phyloP scores from a whole-genome alignment of 1,140 invertebrate species.

The Temnothorax curvispinosus region DNA sequence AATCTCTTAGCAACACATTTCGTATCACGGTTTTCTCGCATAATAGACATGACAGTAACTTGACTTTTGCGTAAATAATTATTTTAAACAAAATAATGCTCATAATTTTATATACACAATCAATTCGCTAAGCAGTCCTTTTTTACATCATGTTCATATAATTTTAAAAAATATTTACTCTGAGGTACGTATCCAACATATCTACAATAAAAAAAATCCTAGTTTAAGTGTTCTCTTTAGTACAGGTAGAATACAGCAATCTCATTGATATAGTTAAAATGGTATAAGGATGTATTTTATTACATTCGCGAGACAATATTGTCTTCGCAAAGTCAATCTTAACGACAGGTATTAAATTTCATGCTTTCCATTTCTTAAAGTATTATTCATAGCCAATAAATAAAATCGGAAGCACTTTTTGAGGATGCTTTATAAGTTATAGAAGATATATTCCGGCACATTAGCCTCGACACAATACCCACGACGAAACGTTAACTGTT shows the following conservation, averaged over 20 bases:
- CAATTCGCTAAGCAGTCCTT: not conserved
- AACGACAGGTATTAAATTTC: slow-evolving; percentile 3
- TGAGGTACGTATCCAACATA: not conserved
- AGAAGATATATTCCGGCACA: not conserved
- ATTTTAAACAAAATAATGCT: not conserved
- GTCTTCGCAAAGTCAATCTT: not conserved
- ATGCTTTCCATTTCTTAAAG: not conserved
- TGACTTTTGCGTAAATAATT: slow-evolving; percentile 18
- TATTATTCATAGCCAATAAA: slow-evolving; percentile 13
- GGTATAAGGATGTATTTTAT: not conserved
- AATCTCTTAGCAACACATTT: slow-evolving; percentile 11
- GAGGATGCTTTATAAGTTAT: slow-evolving; percentile 9
- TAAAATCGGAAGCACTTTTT: slow-evolving; percentile 8
- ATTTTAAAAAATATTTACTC: not conserved
- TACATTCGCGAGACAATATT: not conserved
- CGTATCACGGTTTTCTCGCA: not conserved
- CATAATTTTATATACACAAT: not conserved
- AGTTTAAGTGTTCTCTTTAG: not conserved
- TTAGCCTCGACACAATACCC: slow-evolving; percentile 14
- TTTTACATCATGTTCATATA: slow-evolving; percentile 8
- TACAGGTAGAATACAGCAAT: not conserved
- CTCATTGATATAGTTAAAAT: not conserved
- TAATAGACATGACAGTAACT: not conserved
- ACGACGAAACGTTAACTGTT: not conserved
- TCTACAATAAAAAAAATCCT: not conserved